Base-by-base conservation (phyloP, 2,888 invertebrate genomes). In the Cryptosula pallasiana region DNA sequence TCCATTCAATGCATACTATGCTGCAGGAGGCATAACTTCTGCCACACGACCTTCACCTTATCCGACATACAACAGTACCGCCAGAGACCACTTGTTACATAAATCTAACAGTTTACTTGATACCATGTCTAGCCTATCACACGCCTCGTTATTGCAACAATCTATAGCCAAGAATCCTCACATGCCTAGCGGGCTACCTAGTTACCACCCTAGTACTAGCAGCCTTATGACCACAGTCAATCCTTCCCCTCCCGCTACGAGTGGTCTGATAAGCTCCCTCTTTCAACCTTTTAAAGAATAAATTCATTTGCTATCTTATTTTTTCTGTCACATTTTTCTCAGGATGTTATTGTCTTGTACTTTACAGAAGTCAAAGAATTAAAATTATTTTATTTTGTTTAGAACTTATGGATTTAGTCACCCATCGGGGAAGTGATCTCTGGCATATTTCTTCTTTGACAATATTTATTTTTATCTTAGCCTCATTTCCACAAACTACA, bases 211-310 rank as follows among this genome's bases (percentile, higher is more conserved):
- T 32, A 32, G 63, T 34, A 1, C 29, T 63, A 27, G 63, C 9
- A 27, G 63, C 13, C 32, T 63, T 27, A 13, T 63, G 32, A 63
- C 27, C 16, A 63, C 63, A 25, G 20, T 32, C 27, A 63, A 27
- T 63, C 27, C 29, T 5, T 16, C 63, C 1, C 25, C 57, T 13
- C 27, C 63, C 2, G 29, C 63, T 9, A 34, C 9, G 25, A 32
- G 29, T 32, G 27, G 32, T 63, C 9, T 63, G 9, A 29, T 63
- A 32, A 5, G 25, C 25, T 63, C 63, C 25, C 29, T 63, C 16
- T 63, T 63, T 32, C 63, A 63, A n/a, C 63, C 63, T 13, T 63
- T 25, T 63, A 63, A 63, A 63, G 63, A 63, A 63, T 63, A 34
- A 63, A 25, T 16, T 57, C 57, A 16, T 57, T 16, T 32, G 32